Percentiles rank a stretch among this genome's conserved stretches.
Conservation (phyloP, 1,140 invertebrate species). For the Trachelipus rathkii region DNA sequence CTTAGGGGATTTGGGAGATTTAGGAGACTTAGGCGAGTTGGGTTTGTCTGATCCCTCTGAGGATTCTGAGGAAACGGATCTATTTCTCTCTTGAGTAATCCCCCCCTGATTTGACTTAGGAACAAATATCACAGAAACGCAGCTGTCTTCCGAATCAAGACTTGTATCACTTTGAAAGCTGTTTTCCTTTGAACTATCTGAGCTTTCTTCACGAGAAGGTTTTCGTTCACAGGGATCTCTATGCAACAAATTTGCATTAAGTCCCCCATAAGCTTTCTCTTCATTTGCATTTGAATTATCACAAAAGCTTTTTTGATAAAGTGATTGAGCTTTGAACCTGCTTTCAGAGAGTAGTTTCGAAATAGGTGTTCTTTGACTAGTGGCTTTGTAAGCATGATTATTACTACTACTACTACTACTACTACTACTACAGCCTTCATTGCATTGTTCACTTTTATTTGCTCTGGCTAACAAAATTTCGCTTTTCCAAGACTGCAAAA, state of each 20-base stretch:
- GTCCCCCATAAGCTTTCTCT: slow-evolving; percentile 20
- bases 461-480: slow-evolving; percentile 37
- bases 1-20: slow-evolving; percentile 43
- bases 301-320: background rate
- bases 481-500: slow-evolving; percentile 45
- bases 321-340: background rate
- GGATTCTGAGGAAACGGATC: slow-evolving; percentile 46
- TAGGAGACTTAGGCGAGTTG: slow-evolving; percentile 45
- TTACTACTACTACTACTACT: too few species aligned
- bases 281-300: background rate
- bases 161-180: slow-evolving; percentile 88
- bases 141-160: slow-evolving; percentile 86
- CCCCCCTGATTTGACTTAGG: slow-evolving; percentile 59
- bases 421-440: background rate
- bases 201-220: slow-evolving; percentile 73
- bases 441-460: background rate
- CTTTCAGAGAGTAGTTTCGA: background rate
- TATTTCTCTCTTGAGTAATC: slow-evolving; percentile 36
- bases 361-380: slow-evolving; percentile 2
- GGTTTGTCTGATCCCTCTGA: slow-evolving; percentile 46
- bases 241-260: slow-evolving; percentile 36
- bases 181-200: slow-evolving; percentile 79
- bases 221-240: slow-evolving; percentile 55
- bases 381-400: background rate
- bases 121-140: slow-evolving; percentile 83